A percentile compares a stretch with the other conserved stretches of the same genome.
phyloP scores from a whole-genome alignment of 2,888 invertebrate genomes.

The Chelonus formosanus region DNA sequence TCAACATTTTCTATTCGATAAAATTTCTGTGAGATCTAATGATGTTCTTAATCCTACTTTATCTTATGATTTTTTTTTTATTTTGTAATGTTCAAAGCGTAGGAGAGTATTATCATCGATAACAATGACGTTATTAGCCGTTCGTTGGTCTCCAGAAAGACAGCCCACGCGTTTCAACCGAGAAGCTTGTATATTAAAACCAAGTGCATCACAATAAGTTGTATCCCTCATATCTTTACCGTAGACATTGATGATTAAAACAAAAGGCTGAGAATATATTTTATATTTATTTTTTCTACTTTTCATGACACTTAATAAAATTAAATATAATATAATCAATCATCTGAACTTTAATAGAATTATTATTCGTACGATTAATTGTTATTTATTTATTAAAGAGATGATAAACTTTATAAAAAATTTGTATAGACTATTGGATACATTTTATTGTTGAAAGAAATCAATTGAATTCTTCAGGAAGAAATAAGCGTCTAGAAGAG shows the following conservation, averaged over 20 bases:
- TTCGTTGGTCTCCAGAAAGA: slow-evolving; percentile 24
- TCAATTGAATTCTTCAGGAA: slow-evolving; percentile 21
- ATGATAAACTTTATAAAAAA: too few relatives aligned
- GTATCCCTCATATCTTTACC: too few relatives aligned
- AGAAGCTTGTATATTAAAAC: not conserved
- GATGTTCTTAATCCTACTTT: not conserved
- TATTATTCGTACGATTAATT: too few relatives aligned
- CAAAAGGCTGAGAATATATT: too few relatives aligned
- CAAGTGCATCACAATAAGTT: slow-evolving; percentile 12
- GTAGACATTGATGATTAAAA: too few relatives aligned
- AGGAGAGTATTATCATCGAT: slow-evolving; percentile 37
- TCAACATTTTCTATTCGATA: too few relatives aligned
- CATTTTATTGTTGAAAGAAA: not conserved
- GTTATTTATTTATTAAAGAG: too few relatives aligned
- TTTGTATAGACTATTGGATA: not conserved
- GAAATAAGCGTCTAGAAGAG: slow-evolving; percentile 24
- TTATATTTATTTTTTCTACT: too few relatives aligned
- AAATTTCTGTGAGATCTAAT: too few relatives aligned
- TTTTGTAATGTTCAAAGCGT: not conserved
- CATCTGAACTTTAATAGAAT: too few relatives aligned
- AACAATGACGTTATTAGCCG: slow-evolving; percentile 37
- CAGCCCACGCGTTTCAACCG: slow-evolving; percentile 27
- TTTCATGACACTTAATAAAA: too few relatives aligned
- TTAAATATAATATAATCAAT: not conserved
- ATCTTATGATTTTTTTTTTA: not conserved